A percentile compares a stretch with the other conserved stretches of the same genome.
These are phyloP conservation scores for Standfussiana lucernea DNA, from an alignment of 2,888 invertebrate species.

Conservation along the genomic window DNA sequence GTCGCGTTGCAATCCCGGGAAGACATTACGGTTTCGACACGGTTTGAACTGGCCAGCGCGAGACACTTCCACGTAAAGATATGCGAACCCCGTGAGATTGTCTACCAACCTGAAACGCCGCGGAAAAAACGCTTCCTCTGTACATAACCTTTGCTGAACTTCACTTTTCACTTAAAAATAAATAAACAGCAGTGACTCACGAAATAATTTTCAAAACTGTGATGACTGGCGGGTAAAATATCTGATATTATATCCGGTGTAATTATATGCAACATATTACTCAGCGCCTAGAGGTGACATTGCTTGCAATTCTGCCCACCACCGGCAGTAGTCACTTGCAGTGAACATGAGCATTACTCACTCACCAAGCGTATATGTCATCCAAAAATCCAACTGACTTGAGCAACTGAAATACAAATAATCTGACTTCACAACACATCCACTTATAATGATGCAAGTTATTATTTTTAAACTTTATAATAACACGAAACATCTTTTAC, in stretches of 20 bases:
- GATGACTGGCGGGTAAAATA: conserved; percentile 48
- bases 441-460: conserved; percentile 5
- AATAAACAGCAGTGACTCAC: conserved; percentile 18
- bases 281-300: conserved; percentile 58
- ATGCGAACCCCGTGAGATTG: conserved; percentile 77
- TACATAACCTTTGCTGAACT: conserved; percentile 5
- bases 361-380: background rate
- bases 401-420: background rate
- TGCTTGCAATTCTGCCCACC: conserved; percentile 45
- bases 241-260: conserved; percentile 53
- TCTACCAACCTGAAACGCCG: conserved; percentile 41
- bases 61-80: conserved; percentile 83
- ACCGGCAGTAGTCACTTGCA: conserved; percentile 20
- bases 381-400: conserved; percentile 19
- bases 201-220: conserved; percentile 10
- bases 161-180: conserved; percentile 4
- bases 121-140: conserved; percentile 17
- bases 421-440: conserved; percentile 20
- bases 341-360: conserved; percentile 46
- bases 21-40: conserved; percentile 85
- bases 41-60: conserved; percentile 68
- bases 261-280: conserved; percentile 58
- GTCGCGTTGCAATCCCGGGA: conserved; percentile 82
- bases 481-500: conserved; percentile 33
- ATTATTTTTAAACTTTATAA: conserved; percentile 34